Percentiles rank a stretch among this genome's conserved stretches.
These are phyloP conservation scores for Chrysomallon squamiferum DNA, from an alignment of 1,140 invertebrate species.

Conservation along the genomic window DNA sequence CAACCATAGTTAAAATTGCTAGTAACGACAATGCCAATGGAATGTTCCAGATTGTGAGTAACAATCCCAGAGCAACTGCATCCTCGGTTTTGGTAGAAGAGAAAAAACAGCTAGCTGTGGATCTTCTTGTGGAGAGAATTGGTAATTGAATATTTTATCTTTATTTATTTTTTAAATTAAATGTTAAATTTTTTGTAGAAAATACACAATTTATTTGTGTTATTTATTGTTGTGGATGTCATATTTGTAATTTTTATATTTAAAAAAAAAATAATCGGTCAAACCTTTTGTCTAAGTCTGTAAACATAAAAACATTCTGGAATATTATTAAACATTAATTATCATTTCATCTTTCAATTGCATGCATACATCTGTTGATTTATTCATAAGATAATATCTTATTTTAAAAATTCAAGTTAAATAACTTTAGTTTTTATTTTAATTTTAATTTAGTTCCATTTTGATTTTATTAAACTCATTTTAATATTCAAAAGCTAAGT, in stretches of 20 bases:
- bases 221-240: not conserved
- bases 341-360: not conserved
- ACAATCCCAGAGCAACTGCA: constrained; percentile 33
- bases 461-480: no score
- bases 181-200: no score
- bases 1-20: constrained; percentile 42
- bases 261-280: not conserved
- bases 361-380: no score
- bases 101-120: constrained; percentile 46
- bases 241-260: not conserved
- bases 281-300: not conserved
- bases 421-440: no score
- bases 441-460: no score
- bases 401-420: no score
- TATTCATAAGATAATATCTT: no score
- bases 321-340: not conserved
- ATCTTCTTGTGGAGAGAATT: constrained; percentile 55
- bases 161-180: no score
- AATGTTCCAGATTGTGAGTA: constrained; percentile 49
- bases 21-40: constrained; percentile 59
- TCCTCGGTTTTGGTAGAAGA: constrained; percentile 52
- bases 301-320: not conserved
- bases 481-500: no score
- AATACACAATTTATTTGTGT: not conserved
- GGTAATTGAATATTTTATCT: constrained; percentile 34